Evolutionary conservation across 1,140 invertebrate genomes (phyloP).

Genomic region (Idris sp.): DNA sequence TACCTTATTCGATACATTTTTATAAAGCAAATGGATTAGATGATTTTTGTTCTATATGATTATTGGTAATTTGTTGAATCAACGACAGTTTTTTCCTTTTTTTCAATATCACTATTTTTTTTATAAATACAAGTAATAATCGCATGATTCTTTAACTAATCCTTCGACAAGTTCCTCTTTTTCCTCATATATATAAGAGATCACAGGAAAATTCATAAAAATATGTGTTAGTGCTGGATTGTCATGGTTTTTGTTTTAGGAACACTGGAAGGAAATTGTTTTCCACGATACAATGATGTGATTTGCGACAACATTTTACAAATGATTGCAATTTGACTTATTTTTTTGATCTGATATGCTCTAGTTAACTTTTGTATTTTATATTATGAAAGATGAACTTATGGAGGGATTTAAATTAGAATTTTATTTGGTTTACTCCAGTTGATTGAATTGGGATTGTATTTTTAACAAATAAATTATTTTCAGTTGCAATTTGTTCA

Average conservation of each 20-base stretch:
- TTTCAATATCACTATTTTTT: constrained; percentile 32
- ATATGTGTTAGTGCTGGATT: constrained; percentile 52
- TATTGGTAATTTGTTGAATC: no score
- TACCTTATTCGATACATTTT: constrained; percentile 26
- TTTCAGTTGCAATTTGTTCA: no score
- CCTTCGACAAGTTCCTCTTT: constrained; percentile 57
- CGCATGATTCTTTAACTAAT: constrained; percentile 37
- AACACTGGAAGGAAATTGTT: constrained; percentile 44
- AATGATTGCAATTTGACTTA: no score
- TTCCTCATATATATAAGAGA: constrained; percentile 61
- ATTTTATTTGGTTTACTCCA: constrained; percentile 1
- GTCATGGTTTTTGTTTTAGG: constrained; percentile 50
- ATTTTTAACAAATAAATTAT: no score
- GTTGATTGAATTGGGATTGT: constrained; percentile 9
- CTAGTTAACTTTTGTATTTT: constrained; percentile 9
- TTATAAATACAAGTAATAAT: constrained; percentile 51
- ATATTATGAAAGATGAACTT: constrained; percentile 16
- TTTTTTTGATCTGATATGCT: constrained; percentile 44
- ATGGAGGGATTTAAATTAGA: constrained; percentile 12
- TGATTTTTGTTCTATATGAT: constrained; percentile 21
- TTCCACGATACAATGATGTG: constrained; percentile 14
- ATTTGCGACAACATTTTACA: no score
- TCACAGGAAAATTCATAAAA: constrained; percentile 57
- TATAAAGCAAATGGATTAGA: constrained; percentile 23
- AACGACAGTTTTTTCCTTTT: constrained; percentile 12